Evolutionary conservation across 1,140 invertebrate genomes (phyloP).

Genomic region (Trichonephila clavata): DNA sequence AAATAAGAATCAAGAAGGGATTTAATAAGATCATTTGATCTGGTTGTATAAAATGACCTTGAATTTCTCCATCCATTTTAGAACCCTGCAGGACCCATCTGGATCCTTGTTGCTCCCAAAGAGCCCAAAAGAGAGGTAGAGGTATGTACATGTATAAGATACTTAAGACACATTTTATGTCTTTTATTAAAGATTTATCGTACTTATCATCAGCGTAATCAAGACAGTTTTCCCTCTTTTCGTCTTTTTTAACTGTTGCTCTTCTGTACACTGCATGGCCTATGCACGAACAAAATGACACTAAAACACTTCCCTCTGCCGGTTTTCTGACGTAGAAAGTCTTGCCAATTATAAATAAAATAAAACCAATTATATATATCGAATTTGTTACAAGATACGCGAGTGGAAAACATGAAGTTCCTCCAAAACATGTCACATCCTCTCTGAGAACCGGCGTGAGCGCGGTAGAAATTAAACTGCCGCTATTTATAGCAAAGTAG

Average conservation of each 20-base stretch:
- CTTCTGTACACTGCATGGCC: conserved; percentile 77
- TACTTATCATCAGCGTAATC: conserved; percentile 88
- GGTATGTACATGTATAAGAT: conserved; percentile 91
- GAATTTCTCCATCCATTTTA: conserved; percentile 91
- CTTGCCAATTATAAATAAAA: conserved; percentile 90
- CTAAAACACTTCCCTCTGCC: conserved; percentile 90
- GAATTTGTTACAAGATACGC: conserved; percentile 80
- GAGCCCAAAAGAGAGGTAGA: conserved; percentile 93
- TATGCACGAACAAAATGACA: conserved; percentile 89
- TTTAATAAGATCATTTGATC: conserved; percentile 95
- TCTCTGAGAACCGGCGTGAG: conserved; percentile 71
- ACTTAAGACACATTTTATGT: conserved; percentile 88
- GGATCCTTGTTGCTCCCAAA: conserved; percentile 93
- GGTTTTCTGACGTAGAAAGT: conserved; percentile 88
- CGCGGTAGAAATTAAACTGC: conserved; percentile 81
- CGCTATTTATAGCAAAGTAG: conserved; percentile 81
- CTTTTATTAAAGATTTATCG: conserved; percentile 85
- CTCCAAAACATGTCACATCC: conserved; percentile 80
- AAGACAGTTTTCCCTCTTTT: conserved; percentile 87
- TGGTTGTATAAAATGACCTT: conserved; percentile 85
- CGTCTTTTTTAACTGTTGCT: conserved; percentile 77
- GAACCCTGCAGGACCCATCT: conserved; percentile 97
- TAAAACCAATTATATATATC: conserved; percentile 78
- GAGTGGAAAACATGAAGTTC: conserved; percentile 80
- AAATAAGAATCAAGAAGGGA: conserved; percentile 90